These are phyloP conservation scores for Sinocyclocheilus anshuiensis DNA, from an alignment of 2,113 vertebrate genomes.

Conservation along the genomic window DNA sequence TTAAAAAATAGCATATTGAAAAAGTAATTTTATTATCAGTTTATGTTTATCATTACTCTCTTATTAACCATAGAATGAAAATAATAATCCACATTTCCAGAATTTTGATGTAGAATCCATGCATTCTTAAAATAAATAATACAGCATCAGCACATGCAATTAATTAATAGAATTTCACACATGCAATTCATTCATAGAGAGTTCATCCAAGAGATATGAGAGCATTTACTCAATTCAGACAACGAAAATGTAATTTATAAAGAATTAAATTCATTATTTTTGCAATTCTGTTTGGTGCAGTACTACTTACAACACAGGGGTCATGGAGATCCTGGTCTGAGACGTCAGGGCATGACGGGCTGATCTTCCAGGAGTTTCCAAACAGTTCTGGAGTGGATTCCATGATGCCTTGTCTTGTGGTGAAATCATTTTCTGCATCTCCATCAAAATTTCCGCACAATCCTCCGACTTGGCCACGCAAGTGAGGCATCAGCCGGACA, in stretches of 20 bases:
- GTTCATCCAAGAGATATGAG: not conserved
- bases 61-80: too few relatives aligned
- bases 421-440: slow-evolving; percentile 86
- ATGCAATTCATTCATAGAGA: not conserved
- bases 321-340: slow-evolving; percentile 73
- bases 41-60: too few relatives aligned
- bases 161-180: too few relatives aligned
- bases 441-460: slow-evolving; percentile 91
- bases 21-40: not conserved
- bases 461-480: slow-evolving; percentile 80
- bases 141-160: not conserved
- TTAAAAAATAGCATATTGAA: not conserved
- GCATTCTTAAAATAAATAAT: not conserved
- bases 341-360: slow-evolving; percentile 84
- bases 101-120: not conserved
- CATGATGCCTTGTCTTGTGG: slow-evolving; percentile 82
- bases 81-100: too few relatives aligned
- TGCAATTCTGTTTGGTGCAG: not conserved
- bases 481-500: slow-evolving; percentile 77
- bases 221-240: not conserved
- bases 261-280: not conserved
- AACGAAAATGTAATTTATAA: not conserved
- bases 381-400: slow-evolving; percentile 85
- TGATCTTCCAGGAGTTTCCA: slow-evolving; percentile 91
- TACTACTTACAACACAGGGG: slow-evolving; percentile 79